These are phyloP conservation scores for Nerophis ophidion DNA, from an alignment of 2,113 vertebrate genomes.

Conservation along the genomic window DNA sequence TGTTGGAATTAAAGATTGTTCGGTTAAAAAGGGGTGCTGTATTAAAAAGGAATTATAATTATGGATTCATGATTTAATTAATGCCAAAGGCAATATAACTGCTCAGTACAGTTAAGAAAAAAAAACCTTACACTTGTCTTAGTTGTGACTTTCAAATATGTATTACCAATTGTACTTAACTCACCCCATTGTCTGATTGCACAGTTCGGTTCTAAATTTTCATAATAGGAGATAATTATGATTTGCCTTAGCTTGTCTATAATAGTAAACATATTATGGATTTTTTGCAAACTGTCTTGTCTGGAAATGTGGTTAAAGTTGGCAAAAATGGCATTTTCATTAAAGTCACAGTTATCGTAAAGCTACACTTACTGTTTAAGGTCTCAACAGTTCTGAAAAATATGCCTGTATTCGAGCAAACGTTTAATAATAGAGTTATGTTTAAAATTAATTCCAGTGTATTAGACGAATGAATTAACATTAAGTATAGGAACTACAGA, in stretches of 20 bases:
- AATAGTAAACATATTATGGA: not conserved
- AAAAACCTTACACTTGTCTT: too few species aligned
- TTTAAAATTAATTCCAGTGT: too few species aligned
- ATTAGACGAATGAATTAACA: too few species aligned
- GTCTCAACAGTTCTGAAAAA: not conserved
- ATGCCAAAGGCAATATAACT: too few species aligned
- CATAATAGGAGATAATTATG: not conserved
- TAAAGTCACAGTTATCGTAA: not conserved
- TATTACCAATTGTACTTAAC: too few species aligned
- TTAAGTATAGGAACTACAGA: too few species aligned
- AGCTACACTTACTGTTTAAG: not conserved
- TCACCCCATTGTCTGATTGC: too few species aligned
- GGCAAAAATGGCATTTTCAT: not conserved
- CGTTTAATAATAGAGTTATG: too few species aligned
- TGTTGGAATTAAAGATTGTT: not conserved
- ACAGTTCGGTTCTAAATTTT: too few species aligned
- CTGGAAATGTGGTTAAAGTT: conserved; percentile 3
- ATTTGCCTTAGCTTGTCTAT: not conserved
- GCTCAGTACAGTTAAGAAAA: too few species aligned
- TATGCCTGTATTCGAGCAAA: not conserved
- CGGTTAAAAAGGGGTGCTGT: not conserved
- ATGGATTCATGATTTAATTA: too few species aligned
- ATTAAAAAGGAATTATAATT: not conserved
- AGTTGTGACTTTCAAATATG: too few species aligned
- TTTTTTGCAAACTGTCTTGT: conserved; percentile 1